Base-by-base conservation (phyloP, 2,113 vertebrate genomes). In the Ameiurus melas region DNA sequence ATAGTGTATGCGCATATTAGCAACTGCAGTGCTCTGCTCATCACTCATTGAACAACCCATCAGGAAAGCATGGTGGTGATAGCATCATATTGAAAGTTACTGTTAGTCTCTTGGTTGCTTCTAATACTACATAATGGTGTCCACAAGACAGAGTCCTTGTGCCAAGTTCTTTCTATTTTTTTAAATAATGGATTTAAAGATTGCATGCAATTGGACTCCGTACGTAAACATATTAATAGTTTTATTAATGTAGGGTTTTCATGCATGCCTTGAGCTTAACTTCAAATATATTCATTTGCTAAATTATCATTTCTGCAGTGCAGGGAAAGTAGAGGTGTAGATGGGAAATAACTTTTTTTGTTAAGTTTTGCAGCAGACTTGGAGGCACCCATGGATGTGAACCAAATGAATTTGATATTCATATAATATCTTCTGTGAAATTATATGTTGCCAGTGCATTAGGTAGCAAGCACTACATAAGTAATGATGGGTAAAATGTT, bases 351-450 rank as follows among this genome's bases (percentile, higher is more conserved):
- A 33, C 1, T 33, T 84, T 12, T 70, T 88, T 27, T 87, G 62
- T 89, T 36, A 17, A 3, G 75, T 68, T 75, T 9, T 16, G 47
- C 10, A 70, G 39, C 79, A 88, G 86, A 64, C 68, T 58, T 27
- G 33, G 84, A 86, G 83, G 64, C 79, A 43, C 64, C 83, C n/a
- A 43, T 81, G 77, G 81, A 87, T 85, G 66, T 81, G 71, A 85
- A 87, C 84, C 57, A 90, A 68, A 30, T 85, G 6, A 55, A 57
- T 66, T 64, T 87, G 64, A 85, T 47, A 85, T 85, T 53, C 53
- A 30, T 75, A 51, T 47, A 83, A 43, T 58, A 22, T 47, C 20
- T 25, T 8, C 84, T 58, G 55, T 86, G 39, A 84, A 62, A 78
- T 88, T 4, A 62, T 75, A 60, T 13, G 30, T 70, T 70, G 62